Evolutionary conservation across 2,888 invertebrate species (phyloP).

Genomic region (Napeogenes inachia): DNA sequence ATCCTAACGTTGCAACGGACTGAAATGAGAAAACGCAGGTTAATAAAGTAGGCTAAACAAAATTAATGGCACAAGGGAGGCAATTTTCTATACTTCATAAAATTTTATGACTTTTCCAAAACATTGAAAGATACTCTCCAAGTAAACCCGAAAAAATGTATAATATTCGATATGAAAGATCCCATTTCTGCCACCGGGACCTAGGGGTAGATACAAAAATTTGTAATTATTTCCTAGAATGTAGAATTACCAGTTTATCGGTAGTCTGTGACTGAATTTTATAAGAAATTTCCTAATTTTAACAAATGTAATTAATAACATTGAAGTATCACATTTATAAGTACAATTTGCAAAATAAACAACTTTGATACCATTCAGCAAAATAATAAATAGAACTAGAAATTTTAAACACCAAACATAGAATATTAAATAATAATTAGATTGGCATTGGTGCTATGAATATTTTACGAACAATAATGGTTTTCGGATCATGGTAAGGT

Average conservation of each 20-base stretch:
- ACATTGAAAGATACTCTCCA: slow-evolving; percentile 45
- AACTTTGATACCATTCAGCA: slow-evolving; percentile 49
- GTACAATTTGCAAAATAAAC: slow-evolving; percentile 48
- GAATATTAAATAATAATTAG: slow-evolving; percentile 53
- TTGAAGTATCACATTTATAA: slow-evolving; percentile 53
- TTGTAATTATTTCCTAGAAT: slow-evolving; percentile 69
- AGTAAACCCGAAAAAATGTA: slow-evolving; percentile 54
- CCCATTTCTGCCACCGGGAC: slow-evolving; percentile 45
- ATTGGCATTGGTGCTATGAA: slow-evolving; percentile 71
- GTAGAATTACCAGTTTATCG: slow-evolving; percentile 67
- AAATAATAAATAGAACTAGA: slow-evolving; percentile 58
- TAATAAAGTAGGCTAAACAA: slow-evolving; percentile 56
- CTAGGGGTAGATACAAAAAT: slow-evolving; percentile 57
- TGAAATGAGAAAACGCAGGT: slow-evolving; percentile 60
- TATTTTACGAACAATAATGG: slow-evolving; percentile 30
- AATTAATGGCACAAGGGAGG: slow-evolving; percentile 74
- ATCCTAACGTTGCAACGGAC: slow-evolving; percentile 55
- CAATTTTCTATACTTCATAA: slow-evolving; percentile 35
- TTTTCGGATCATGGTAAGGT: slow-evolving; percentile 26
- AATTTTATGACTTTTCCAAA: slow-evolving; percentile 39
- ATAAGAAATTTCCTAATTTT: slow-evolving; percentile 65
- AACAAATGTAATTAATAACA: slow-evolving; percentile 62
- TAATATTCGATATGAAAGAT: slow-evolving; percentile 45
- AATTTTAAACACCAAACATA: slow-evolving; percentile 55
- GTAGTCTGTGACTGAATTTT: slow-evolving; percentile 76